Conservation (phyloP, 2,797 vertebrate species). For the Champsocephalus gunnari region DNA sequence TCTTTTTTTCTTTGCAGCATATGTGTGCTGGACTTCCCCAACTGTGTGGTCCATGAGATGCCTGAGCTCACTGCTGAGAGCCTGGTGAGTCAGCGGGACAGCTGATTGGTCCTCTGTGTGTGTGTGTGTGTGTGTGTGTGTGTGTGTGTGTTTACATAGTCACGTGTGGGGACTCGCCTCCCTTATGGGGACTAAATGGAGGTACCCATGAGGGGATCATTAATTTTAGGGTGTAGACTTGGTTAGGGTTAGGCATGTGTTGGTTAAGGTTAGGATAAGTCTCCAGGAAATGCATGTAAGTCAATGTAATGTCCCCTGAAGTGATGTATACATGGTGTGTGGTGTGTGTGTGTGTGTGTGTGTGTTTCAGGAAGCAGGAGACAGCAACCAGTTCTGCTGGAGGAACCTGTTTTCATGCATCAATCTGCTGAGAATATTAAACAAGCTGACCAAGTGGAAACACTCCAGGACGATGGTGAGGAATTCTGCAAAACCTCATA, state of each 20-base stretch:
- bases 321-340: too few relatives aligned
- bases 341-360: conserved; percentile 7
- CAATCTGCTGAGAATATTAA: conserved; percentile 93
- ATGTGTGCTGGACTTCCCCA: conserved; percentile 92
- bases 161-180: too few relatives aligned
- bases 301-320: too few relatives aligned
- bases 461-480: conserved; percentile 98
- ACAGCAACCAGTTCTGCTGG: conserved; percentile 97
- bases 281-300: too few relatives aligned
- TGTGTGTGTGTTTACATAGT: too few relatives aligned
- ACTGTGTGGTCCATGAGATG: conserved; percentile 92
- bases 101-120: not conserved
- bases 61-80: conserved; percentile 96
- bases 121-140: too few relatives aligned
- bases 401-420: conserved; percentile 97
- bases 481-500: not conserved
- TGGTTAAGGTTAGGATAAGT: too few relatives aligned
- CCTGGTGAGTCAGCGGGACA: conserved; percentile 87
- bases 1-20: conserved; percentile 82
- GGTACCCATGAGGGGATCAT: too few relatives aligned
- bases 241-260: too few relatives aligned
- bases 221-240: too few relatives aligned
- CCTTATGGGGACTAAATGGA: too few relatives aligned
- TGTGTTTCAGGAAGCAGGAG: conserved; percentile 90
- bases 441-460: conserved; percentile 98